phyloP scores from a whole-genome alignment of 1,140 invertebrate genomes.

The Lutraria rhynchaena region DNA sequence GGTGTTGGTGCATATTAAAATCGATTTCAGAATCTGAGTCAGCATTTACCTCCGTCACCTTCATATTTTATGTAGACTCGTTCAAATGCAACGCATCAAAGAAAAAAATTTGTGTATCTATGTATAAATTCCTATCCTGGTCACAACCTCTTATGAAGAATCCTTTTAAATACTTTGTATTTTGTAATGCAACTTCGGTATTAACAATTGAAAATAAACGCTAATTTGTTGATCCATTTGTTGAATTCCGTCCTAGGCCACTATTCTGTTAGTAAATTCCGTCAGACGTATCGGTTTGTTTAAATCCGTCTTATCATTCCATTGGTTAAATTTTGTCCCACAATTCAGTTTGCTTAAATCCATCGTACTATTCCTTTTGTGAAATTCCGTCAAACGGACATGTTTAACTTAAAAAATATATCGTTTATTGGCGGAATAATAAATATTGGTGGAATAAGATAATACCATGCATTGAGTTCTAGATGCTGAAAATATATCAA shows the following conservation, averaged over 20 bases:
- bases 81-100: neutral
- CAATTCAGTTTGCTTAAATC: neutral
- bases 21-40: slow-evolving; percentile 28
- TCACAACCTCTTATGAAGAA: neutral
- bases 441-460: too few relatives aligned
- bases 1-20: slow-evolving; percentile 25
- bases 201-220: neutral
- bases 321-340: neutral
- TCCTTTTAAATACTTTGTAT: neutral
- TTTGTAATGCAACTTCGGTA: neutral
- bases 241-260: neutral
- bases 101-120: neutral
- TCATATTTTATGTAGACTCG: neutral
- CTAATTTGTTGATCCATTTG: neutral
- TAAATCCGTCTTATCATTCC: neutral
- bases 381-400: neutral
- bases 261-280: too few relatives aligned
- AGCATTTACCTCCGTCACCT: slow-evolving; percentile 60
- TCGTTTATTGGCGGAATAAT: neutral
- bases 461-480: neutral
- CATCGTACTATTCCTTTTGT: neutral
- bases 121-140: neutral
- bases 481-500: neutral
- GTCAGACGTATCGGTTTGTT: too few relatives aligned
- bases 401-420: neutral